Evolutionary conservation across 2,888 invertebrate genomes (phyloP), one percentile per base, ranked within the genome.

Genomic region (Empis stercorea): DNA sequence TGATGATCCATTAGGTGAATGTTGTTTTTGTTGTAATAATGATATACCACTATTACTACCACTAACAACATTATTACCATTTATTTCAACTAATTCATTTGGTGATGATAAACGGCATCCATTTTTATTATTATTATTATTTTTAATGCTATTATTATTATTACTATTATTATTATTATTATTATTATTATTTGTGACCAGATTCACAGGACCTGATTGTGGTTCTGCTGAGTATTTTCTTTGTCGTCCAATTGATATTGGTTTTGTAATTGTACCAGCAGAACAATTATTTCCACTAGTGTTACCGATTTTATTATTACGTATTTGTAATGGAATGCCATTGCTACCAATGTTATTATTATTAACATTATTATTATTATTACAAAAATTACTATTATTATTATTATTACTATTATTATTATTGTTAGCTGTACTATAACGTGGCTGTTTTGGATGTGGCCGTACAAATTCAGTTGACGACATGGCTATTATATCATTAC

Each of bases 201-300:
- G 55, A 52, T 62, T 62, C 23, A 62, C 60, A 41, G 62, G 59
- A 23, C 56, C 58, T 45, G 56, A 52, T 51, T 61, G 61, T 47
- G 41, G 40, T 48, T 55, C 52, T 14, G 49, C 50, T 53, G 53
- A 53, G 51, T 53, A 53, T 53, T 53, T 53, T 30, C 47, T 45
- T 40, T 51, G 51, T 10, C 47, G 47, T 37, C 44, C 34, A 10
- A 46, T 37, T 16, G 46, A n/a, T n/a, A n/a, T 39, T 42, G 50
- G 46, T 16, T 39, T 45, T 17, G 48, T 15, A 20, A 20, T 20
- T 20, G 23, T 27, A 27, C 23, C 23, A 27, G 23, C 23, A 27
- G 23, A 27, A 27, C 9, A 6, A 38, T 38, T 38, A 17, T 36
- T 36, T 10, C 38, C 17, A 17, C 3, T 46, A 50, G 14, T 32